phyloP scores from a whole-genome alignment of 2,113 vertebrate genomes.

The Anoplopoma fimbria region DNA sequence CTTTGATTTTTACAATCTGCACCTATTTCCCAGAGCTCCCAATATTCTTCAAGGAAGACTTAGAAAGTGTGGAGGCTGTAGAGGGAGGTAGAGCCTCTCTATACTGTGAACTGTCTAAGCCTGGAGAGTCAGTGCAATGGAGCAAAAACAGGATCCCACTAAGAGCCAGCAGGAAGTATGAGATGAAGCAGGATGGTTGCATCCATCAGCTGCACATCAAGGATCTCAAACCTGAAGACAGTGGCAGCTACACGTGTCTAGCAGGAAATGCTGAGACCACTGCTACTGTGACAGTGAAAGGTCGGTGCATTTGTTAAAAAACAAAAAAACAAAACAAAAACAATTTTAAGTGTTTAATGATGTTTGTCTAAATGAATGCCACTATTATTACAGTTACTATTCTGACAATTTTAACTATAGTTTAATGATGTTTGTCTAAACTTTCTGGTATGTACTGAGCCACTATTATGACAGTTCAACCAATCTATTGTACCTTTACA shows the following conservation, averaged over 20 bases:
- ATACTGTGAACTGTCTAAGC: slow-evolving; percentile 82
- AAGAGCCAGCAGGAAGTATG: slow-evolving; percentile 76
- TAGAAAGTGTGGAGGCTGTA: slow-evolving; percentile 78
- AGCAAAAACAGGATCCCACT: slow-evolving; percentile 78
- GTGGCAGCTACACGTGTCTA: slow-evolving; percentile 84
- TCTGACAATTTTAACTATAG: background rate
- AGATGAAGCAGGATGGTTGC: slow-evolving; percentile 82
- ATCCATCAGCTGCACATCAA: slow-evolving; percentile 79
- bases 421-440: background rate
- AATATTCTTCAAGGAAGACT: slow-evolving; percentile 75
- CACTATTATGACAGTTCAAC: background rate
- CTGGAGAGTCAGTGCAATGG: slow-evolving; percentile 79
- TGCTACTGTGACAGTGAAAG: slow-evolving; percentile 59
- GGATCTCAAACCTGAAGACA: slow-evolving; percentile 73
- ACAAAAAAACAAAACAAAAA: too few relatives aligned
- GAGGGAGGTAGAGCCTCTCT: slow-evolving; percentile 74
- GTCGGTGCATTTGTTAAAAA: background rate
- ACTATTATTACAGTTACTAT: too few relatives aligned
- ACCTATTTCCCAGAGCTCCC: slow-evolving; percentile 52
- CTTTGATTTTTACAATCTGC: background rate
- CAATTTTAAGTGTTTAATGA: background rate
- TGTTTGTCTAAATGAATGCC: too few relatives aligned
- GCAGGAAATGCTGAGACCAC: slow-evolving; percentile 79
- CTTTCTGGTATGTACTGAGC: background rate
- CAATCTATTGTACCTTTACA: too few relatives aligned